Evolutionary conservation across 2,797 vertebrate genomes (phyloP).

Genomic region (Neosalanx taihuensis): DNA sequence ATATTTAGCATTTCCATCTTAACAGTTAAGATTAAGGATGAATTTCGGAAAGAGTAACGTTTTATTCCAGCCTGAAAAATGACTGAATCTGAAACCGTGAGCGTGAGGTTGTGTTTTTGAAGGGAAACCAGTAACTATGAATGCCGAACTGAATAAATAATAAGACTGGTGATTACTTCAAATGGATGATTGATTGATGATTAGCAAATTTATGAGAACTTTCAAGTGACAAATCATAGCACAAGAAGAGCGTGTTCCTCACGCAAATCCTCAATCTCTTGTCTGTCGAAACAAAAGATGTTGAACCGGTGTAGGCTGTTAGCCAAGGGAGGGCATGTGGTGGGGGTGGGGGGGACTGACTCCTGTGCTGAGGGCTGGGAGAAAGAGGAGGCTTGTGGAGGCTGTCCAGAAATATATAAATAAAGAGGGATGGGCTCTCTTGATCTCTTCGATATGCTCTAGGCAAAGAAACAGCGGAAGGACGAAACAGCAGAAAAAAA

Average conservation of each 20-base stretch:
- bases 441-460: constrained; percentile 48
- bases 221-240: no score
- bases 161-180: no score
- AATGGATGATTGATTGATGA: no score
- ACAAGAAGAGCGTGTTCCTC: neutral
- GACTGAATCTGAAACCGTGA: no score
- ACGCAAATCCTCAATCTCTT: neutral
- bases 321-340: constrained; percentile 3
- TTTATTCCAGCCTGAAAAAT: no score
- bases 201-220: no score
- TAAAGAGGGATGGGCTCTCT: constrained; percentile 38
- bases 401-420: constrained; percentile 49
- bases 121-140: no score
- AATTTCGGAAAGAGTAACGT: no score
- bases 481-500: neutral
- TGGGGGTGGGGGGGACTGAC: constrained; percentile 35
- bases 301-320: neutral
- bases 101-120: no score
- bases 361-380: constrained; percentile 22
- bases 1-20: no score
- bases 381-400: constrained; percentile 12
- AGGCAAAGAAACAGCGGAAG: constrained; percentile 34
- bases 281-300: constrained; percentile 15
- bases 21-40: no score
- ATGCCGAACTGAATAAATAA: no score